Percentiles rank a stretch among this genome's conserved stretches.
Conservation (phyloP, 2,113 vertebrate genomes). For the Poecile atricapillus region DNA sequence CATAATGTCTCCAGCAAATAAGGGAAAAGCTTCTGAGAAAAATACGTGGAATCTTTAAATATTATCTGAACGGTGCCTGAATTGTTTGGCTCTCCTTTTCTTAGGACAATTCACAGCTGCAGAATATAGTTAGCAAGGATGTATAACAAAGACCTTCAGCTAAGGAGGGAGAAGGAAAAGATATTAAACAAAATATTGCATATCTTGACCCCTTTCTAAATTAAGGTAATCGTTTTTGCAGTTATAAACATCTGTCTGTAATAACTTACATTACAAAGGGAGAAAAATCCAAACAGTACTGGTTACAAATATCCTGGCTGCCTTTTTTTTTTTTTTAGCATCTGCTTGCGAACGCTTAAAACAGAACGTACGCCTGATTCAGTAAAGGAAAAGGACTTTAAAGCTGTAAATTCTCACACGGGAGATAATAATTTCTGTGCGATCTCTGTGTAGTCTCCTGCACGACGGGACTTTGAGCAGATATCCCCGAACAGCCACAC, state of each 20-base stretch:
- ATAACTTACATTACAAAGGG: not conserved
- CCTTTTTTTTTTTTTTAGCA: not conserved
- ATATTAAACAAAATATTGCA: not conserved
- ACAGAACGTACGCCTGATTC: not conserved
- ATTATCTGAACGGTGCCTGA: not conserved
- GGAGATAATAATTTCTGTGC: rapidly evolving
- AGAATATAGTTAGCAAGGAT: not conserved
- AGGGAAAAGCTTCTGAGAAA: not conserved
- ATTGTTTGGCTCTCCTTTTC: not conserved
- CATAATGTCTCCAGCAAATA: not conserved
- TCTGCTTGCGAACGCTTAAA: not conserved
- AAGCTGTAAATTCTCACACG: not conserved
- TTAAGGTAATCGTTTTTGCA: not conserved
- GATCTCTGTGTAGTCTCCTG: not conserved
- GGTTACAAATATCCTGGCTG: not conserved
- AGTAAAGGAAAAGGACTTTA: not conserved
- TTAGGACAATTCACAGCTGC: not conserved
- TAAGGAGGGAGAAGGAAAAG: not conserved
- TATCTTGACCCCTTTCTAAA: not conserved
- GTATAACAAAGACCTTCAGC: not conserved
- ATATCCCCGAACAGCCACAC: not conserved
- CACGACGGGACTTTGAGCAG: rapidly evolving
- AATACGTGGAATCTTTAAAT: not conserved
- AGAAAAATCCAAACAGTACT: not conserved
- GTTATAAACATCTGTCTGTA: not conserved